Base-by-base conservation (phyloP, 2,888 invertebrate species). In the Clanis bilineata region DNA sequence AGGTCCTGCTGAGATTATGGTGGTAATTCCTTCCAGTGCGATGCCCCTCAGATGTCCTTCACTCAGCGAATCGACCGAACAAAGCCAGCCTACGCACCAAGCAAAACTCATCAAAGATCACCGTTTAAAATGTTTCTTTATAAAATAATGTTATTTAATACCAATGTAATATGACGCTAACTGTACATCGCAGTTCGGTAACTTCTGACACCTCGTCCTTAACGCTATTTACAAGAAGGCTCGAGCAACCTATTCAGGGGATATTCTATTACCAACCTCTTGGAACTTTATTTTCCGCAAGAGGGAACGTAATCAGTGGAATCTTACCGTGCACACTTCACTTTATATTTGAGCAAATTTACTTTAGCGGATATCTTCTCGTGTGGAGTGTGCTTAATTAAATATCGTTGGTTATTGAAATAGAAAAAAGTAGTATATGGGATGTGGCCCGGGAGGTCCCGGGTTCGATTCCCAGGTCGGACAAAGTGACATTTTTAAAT, bases 151-250 rank as follows among this genome's bases (percentile, higher is more conserved):
- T 41, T 6, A 36, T 36, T 41, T 41, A 6, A 41, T 18, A 41
- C 7, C 18, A 41, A 7, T 18, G 7, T n/a, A 1, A 18, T 18
- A 21, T 18, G 2, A 41, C 18, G 41, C 1, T 6, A 25, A 39
- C 39, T 39, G 58, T 51, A 58, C 58, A 38, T 64, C 61, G 65
- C 65, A 73, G 72, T 77, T 75, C 62, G 67, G 67, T 63, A 65
- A 82, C 76, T 82, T 79, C 70, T 82, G 82, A 81, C 82, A 82
- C 77, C 77, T 76, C 69, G 62, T 65, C 69, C 76, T 72, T 72
- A 73, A 73, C 71, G 69, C 77, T 82, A 80, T 82, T 82, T 80
- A 79, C 76, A 79, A 77, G 74, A 68, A 60, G 71, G 71, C 71
- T 67, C 70, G 64, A 71, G 70, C 69, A 71, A 74, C 71, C 72